Conservation (phyloP, 2,797 vertebrate genomes). For the Catamblyrhynchus diadema region DNA sequence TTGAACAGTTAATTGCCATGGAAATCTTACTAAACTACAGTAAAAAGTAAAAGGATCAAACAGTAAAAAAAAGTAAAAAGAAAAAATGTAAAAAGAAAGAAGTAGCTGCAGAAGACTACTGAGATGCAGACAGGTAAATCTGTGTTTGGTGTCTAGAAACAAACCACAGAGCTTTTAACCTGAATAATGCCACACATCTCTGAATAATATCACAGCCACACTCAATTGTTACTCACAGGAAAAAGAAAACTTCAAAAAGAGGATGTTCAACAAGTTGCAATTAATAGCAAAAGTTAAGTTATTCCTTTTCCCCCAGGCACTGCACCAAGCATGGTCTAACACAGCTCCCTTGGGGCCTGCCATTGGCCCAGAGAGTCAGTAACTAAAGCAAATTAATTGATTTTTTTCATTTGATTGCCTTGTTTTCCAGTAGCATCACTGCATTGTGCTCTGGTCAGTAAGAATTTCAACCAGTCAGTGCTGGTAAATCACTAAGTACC, state of each 20-base stretch:
- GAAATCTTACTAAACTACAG: not conserved
- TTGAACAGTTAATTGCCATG: not conserved
- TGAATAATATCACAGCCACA: not conserved
- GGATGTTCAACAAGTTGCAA: not conserved
- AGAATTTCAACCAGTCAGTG: not conserved
- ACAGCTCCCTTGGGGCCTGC: not conserved
- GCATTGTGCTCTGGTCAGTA: not conserved
- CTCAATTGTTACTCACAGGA: not conserved
- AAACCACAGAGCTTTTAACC: not conserved
- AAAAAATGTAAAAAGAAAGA: not conserved
- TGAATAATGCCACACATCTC: not conserved
- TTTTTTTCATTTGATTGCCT: not conserved
- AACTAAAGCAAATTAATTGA: not conserved
- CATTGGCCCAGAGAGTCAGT: accelerated
- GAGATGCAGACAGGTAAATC: not conserved
- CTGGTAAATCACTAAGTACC: not conserved
- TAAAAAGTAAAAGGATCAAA: not conserved
- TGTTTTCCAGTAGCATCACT: not conserved
- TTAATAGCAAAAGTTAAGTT: not conserved
- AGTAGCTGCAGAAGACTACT: not conserved
- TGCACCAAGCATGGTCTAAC: not conserved
- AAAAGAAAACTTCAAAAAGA: not conserved
- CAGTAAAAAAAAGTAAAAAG: not conserved
- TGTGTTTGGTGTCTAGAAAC: not conserved
- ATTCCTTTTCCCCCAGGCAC: not conserved